A percentile compares a stretch with the other conserved stretches of the same genome.
Conservation (phyloP, 2,113 vertebrate species). For the Oxygymnocypris stewartii region DNA sequence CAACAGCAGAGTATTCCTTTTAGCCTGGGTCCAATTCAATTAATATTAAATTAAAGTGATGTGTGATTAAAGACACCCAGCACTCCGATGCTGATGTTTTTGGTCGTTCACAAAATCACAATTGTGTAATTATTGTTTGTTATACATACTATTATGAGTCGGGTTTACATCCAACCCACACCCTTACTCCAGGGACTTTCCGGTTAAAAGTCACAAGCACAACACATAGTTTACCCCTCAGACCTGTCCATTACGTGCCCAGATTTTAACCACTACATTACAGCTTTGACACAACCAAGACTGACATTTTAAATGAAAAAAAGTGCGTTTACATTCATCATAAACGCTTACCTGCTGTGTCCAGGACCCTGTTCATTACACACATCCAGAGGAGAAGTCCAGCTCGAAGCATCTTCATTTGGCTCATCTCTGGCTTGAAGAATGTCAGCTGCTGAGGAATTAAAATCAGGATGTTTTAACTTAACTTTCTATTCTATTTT, state of each 20-base stretch:
- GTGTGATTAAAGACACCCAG: no score
- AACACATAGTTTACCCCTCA: not conserved
- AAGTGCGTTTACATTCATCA: not conserved
- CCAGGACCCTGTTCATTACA: conserved; percentile 1
- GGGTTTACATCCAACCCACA: no score
- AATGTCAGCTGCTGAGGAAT: no score
- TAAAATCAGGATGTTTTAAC: not conserved
- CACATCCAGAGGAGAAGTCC: conserved; percentile 34
- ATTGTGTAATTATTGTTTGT: no score
- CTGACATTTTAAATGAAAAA: not conserved
- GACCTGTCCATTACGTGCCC: not conserved
- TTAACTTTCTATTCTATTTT: no score
- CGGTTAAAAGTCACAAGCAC: not conserved
- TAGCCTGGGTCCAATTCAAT: no score
- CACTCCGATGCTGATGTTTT: no score
- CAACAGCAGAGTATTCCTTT: no score
- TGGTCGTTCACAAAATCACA: no score
- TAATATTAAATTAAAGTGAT: no score
- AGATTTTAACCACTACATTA: not conserved
- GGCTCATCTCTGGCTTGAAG: conserved; percentile 1
- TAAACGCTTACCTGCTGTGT: conserved; percentile 23
- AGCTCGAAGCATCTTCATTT: not conserved
- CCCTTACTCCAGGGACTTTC: not conserved
- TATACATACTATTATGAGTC: no score
- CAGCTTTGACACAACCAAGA: not conserved